Evolutionary conservation across 1,140 invertebrate species (phyloP).

Genomic region (Anoplolepis gracilipes): DNA sequence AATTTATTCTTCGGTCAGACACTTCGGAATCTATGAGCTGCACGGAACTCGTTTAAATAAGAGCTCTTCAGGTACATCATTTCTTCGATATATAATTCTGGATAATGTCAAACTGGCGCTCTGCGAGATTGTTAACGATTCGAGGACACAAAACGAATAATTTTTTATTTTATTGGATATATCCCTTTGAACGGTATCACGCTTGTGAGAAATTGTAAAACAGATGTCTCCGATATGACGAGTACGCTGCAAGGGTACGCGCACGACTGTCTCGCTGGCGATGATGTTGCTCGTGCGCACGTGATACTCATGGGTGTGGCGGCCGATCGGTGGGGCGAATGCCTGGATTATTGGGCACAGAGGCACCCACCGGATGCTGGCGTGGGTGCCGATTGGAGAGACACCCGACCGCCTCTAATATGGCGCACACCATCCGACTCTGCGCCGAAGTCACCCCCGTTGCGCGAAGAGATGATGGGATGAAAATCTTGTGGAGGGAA

Average conservation of each 20-base stretch:
- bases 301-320: slow-evolving; percentile 74
- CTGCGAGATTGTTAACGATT: not conserved
- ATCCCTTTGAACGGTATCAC: not conserved
- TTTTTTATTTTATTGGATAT: slow-evolving; percentile 44
- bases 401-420: slow-evolving; percentile 81
- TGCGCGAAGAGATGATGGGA: slow-evolving; percentile 48
- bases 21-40: not conserved
- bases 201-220: not conserved
- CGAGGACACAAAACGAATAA: slow-evolving; percentile 17
- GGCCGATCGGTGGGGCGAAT: slow-evolving; percentile 64
- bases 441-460: not conserved
- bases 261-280: slow-evolving; percentile 75
- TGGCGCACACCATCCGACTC: slow-evolving; percentile 76
- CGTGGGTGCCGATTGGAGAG: slow-evolving; percentile 76
- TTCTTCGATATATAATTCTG: not conserved
- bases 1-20: not conserved
- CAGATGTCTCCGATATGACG: not conserved
- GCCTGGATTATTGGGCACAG: slow-evolving; percentile 77
- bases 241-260: slow-evolving; percentile 71
- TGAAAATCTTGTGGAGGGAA: not conserved
- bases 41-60: not conserved
- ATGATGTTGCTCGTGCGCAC: slow-evolving; percentile 80
- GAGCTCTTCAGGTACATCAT: not conserved
- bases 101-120: not conserved
- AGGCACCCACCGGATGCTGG: slow-evolving; percentile 75